phyloP scores from a whole-genome alignment of 1,140 invertebrate species.

The Drosophila arizonae region DNA sequence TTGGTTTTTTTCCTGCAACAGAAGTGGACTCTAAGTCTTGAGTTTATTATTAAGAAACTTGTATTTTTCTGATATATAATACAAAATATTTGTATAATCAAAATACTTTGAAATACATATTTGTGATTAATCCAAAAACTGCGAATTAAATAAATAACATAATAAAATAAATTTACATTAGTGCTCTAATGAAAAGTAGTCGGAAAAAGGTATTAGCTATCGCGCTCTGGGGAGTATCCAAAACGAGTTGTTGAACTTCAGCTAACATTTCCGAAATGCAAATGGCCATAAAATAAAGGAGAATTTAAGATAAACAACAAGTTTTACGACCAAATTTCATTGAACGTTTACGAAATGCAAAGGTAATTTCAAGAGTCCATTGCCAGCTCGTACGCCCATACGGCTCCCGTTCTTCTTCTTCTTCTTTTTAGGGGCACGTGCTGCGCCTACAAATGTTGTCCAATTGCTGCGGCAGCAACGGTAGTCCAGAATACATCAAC shows the following conservation, averaged over 20 bases:
- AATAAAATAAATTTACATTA: too few species aligned
- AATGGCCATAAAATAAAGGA: slow-evolving; percentile 36
- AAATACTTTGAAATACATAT: too few species aligned
- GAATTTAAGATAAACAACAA: slow-evolving; percentile 72
- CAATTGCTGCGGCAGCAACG: slow-evolving; percentile 49
- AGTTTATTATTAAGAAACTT: too few species aligned
- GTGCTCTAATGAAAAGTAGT: too few species aligned
- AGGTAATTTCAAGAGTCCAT: slow-evolving; percentile 25
- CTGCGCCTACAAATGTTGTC: slow-evolving; percentile 65
- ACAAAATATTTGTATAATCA: too few species aligned
- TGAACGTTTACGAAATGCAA: slow-evolving; percentile 69
- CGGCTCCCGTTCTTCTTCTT: slow-evolving; percentile 22
- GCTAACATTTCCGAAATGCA: slow-evolving; percentile 62
- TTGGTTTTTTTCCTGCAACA: too few species aligned
- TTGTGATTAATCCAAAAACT: too few species aligned
- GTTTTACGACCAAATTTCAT: slow-evolving; percentile 76
- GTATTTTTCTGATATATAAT: too few species aligned
- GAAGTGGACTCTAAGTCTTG: too few species aligned
- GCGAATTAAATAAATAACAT: too few species aligned
- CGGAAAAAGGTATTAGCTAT: not conserved
- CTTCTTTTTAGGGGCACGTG: slow-evolving; percentile 52
- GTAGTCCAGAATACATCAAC: slow-evolving; percentile 68
- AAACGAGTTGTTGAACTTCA: slow-evolving; percentile 57
- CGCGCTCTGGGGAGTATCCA: not conserved
- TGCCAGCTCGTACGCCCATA: slow-evolving; percentile 10